Base-by-base conservation (phyloP, 2,888 invertebrate genomes). In the Chalcosyrphus nemorum region DNA sequence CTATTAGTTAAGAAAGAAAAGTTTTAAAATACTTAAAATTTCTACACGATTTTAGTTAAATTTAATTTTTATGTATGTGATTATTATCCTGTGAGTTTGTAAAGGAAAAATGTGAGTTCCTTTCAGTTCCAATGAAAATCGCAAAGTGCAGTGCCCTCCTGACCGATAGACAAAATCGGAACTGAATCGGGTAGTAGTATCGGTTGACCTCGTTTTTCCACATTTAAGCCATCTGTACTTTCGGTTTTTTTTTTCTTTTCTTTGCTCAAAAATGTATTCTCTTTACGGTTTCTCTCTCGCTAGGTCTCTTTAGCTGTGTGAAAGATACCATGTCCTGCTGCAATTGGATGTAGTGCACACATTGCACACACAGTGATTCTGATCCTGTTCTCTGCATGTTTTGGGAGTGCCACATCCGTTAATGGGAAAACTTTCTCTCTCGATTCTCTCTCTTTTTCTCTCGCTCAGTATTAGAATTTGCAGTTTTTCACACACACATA, bases 71-170 rank as follows among this genome's bases (percentile, higher is more conserved):
- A 59, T 54, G 32, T 82, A 11, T 29, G 19, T 35, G 43, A 66
- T 21, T 66, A 59, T 21, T 75, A 65, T 75, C 56, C 57, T 52
- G 61, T 52, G n/a, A 45, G 43, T 68, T 21, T 29, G 41, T 41
- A 54, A 32, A 71, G 66, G 52, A 81, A 76, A 78, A 84, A 74
- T 71, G 70, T 71, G 80, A 86, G 87, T 86, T 88, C 88, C 86
- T 87, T 87, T 88, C 88, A 86, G 86, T 88, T 88, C 87, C 86
- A 88, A 88, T 87, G 88, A 88, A 89, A 88, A 87, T 88, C 87
- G 86, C 87, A 89, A 88, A 90, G 89, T 89, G 89, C 90, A 90
- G 87, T 90, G 89, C 87, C 89, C 89, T 89, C 87, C 88, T 88
- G 88, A 88, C 88, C 88, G 88, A 89, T 88, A 87, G 88, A 88